Conservation (phyloP, 1,140 invertebrate species). For the Ectropis grisescens region DNA sequence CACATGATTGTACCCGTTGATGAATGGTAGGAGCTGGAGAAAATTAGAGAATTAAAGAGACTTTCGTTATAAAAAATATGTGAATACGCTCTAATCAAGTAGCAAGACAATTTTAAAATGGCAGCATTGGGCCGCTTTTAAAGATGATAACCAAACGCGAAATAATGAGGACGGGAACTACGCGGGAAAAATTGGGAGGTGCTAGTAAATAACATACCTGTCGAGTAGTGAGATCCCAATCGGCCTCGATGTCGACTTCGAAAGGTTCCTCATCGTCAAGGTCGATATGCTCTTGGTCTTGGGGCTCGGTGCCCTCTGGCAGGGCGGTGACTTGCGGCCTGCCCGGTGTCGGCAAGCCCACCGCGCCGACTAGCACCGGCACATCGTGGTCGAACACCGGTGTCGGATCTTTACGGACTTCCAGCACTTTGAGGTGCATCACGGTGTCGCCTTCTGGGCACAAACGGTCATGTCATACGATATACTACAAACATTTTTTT, state of each 20-base stretch:
- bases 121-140: too few species aligned
- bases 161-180: too few species aligned
- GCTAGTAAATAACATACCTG: too few species aligned
- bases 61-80: too few species aligned
- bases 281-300: constrained; percentile 30
- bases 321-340: constrained; percentile 15
- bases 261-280: constrained; percentile 37
- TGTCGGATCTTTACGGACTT: constrained; percentile 83
- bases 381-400: constrained; percentile 91
- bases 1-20: constrained; percentile 94
- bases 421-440: constrained; percentile 85
- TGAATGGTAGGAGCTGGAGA: constrained; percentile 84
- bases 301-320: constrained; percentile 19
- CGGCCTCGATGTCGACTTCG: constrained; percentile 39
- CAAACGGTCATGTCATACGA: too few species aligned
- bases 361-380: constrained; percentile 81
- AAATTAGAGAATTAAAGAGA: neutral
- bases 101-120: too few species aligned
- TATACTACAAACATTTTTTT: too few species aligned
- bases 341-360: constrained; percentile 65
- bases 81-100: too few species aligned
- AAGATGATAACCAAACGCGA: too few species aligned
- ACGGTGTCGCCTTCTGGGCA: constrained; percentile 83
- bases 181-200: too few species aligned
- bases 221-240: constrained; percentile 94